phyloP scores from a whole-genome alignment of 2,888 invertebrate genomes.

The Malacosoma neustria region DNA sequence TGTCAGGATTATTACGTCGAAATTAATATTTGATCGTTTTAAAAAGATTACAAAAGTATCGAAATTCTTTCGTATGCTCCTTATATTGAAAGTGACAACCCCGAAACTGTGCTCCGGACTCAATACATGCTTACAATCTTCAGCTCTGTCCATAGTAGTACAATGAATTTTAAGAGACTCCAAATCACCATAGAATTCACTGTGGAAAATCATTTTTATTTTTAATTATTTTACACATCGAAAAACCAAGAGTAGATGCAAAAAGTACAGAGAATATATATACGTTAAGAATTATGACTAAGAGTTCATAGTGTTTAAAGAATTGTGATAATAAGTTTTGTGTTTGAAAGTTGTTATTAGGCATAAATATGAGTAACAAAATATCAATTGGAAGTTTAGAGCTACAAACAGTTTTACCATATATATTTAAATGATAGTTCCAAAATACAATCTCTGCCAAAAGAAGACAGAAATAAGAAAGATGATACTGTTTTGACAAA shows the following conservation, averaged over 20 bases:
- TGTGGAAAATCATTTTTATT: conserved; percentile 1
- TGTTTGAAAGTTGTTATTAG: neutral
- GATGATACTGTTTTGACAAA: no score
- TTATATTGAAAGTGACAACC: conserved; percentile 3
- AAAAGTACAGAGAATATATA: neutral
- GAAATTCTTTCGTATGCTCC: conserved; percentile 2
- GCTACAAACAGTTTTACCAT: no score
- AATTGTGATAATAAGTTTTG: neutral
- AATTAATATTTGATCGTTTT: neutral
- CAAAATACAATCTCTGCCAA: no score
- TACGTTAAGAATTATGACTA: neutral
- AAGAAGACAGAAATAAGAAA: neutral
- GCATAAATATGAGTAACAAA: neutral
- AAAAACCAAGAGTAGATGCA: no score
- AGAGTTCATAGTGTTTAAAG: neutral
- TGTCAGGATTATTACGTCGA: conserved; percentile 2
- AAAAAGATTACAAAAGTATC: conserved; percentile 1
- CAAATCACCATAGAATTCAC: conserved; percentile 1
- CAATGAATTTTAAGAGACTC: conserved; percentile 2
- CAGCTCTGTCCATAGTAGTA: neutral
- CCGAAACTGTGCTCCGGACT: conserved; percentile 2
- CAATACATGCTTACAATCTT: conserved; percentile 1
- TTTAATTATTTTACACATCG: neutral
- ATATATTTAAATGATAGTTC: no score
- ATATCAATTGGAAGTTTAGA: no score